A percentile compares a stretch with the other conserved stretches of the same genome.
phyloP scores from a whole-genome alignment of 2,113 vertebrate species.

The Epinephelus lanceolatus region DNA sequence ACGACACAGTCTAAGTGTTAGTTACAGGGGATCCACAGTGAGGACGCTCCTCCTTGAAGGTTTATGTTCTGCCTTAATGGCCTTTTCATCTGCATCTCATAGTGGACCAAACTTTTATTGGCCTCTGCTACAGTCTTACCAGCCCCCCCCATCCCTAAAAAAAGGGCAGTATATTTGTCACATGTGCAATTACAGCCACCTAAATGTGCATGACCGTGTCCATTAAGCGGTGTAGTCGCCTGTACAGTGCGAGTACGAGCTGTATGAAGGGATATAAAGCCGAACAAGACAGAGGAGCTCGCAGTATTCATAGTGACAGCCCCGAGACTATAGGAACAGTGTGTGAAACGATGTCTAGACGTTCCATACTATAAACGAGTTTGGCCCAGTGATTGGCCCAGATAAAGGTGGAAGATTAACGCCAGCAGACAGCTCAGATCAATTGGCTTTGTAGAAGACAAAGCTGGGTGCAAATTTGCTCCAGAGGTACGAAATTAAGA shows the following conservation, averaged over 20 bases:
- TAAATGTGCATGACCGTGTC: not conserved
- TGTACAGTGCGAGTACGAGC: not conserved
- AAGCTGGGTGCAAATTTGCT: not conserved
- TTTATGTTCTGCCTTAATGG: slow-evolving; percentile 1
- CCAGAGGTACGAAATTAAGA: slow-evolving; percentile 8
- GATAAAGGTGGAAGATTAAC: slow-evolving; percentile 53
- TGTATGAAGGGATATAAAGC: not conserved
- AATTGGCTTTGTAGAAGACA: slow-evolving; percentile 3
- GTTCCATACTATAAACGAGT: slow-evolving; percentile 19
- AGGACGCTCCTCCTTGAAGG: slow-evolving; percentile 1
- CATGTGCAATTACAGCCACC: not conserved
- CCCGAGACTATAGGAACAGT: not conserved
- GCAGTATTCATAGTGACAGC: slow-evolving; percentile 37
- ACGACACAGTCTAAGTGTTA: slow-evolving; percentile 2
- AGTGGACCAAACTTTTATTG: not conserved
- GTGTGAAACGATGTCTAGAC: slow-evolving; percentile 53
- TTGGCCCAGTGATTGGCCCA: slow-evolving; percentile 38
- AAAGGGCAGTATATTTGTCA: not conserved
- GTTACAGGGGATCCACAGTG: slow-evolving; percentile 13
- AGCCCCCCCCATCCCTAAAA: not conserved
- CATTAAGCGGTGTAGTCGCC: not conserved
- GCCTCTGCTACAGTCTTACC: no score
- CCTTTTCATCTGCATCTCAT: slow-evolving; percentile 3
- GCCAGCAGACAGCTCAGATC: slow-evolving; percentile 39
- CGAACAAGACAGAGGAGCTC: slow-evolving; percentile 1